Base-by-base conservation (phyloP, 1,140 invertebrate species). In the Nasonia vitripennis region DNA sequence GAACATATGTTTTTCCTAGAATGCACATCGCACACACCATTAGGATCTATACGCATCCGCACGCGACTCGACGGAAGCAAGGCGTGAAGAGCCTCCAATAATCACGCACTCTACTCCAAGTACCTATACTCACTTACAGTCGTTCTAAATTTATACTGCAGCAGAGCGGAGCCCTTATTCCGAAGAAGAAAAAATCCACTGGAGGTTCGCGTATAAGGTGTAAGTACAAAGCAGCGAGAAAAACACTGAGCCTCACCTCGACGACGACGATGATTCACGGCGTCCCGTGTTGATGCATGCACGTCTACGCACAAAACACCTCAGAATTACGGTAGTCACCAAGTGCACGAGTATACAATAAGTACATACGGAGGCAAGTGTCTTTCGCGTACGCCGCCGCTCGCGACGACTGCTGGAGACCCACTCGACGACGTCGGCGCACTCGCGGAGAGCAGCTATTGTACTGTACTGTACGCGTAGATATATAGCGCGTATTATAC, bases 341-440 rank as follows among this genome's bases (percentile, higher is more conserved):
- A 55, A 55, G 51, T 55, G 17, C 51, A 55, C 51, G 51, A 55
- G 55, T 7, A 62, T 62, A n/a, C 55, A 62, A 62, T 55, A 55
- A 55, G 51, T 14, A 55, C 17, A 17, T 17, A 55, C 12, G 55
- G 20, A 62, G 17, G 55, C 55, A 62, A 62, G 55, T 62, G 55
- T 62, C 55, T 62, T n/a, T 62, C 55, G 55, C 55, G 20, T 62
- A 62, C 55, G 55, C 20, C 55, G 55, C 55, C 55, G 14, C 17
- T 20, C 55, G 55, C 55, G 55, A 62, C 55, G 55, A 62, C 55
- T 62, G 55, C 55, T 62, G 55, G 55, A 62, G 78, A 70, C n/a
- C 74, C 73, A 81, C 68, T 78, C 55, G 84, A 88, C 84, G 81
- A 81, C 67, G 70, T 67, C 62, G 75, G 82, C 41, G 82, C 83